These are phyloP conservation scores for Antennarius striatus DNA, from an alignment of 2,113 vertebrate species.

Conservation along the genomic window DNA sequence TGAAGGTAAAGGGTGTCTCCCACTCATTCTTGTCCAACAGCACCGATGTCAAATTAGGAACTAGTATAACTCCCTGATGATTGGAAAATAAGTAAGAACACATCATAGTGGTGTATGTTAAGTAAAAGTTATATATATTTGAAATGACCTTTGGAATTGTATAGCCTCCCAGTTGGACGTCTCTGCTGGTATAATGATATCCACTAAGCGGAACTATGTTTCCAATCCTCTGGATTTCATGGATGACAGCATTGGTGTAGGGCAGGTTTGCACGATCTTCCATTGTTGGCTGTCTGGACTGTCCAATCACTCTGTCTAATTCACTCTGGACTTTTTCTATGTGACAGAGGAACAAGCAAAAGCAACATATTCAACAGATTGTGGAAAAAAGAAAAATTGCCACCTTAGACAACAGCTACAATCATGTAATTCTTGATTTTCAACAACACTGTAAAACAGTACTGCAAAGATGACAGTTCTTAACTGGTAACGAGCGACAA, in stretches of 20 bases:
- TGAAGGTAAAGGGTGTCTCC: constrained; percentile 69
- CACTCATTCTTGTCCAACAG: constrained; percentile 68
- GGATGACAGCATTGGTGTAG: constrained; percentile 83
- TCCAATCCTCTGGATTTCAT: constrained; percentile 80
- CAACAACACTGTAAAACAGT: too few relatives aligned
- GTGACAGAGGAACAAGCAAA: neutral
- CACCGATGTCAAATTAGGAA: constrained; percentile 74
- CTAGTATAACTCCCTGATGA: constrained; percentile 67
- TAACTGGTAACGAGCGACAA: too few relatives aligned
- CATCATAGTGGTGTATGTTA: neutral
- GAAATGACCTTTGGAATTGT: constrained; percentile 43
- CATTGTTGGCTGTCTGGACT: constrained; percentile 58
- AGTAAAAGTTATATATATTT: neutral
- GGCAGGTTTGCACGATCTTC: constrained; percentile 75
- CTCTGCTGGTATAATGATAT: constrained; percentile 67
- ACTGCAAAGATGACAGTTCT: too few relatives aligned
- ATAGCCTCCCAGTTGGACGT: constrained; percentile 38
- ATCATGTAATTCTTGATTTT: too few relatives aligned
- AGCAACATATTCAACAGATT: too few relatives aligned
- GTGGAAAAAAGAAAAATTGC: too few relatives aligned
- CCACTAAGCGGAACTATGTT: constrained; percentile 77
- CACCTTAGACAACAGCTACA: too few relatives aligned
- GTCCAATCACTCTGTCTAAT: constrained; percentile 71
- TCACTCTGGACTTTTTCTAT: constrained; percentile 72
- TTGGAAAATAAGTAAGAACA: neutral